phyloP scores from a whole-genome alignment of 2,888 invertebrate genomes.

The Rhopalosiphum nymphaeae region DNA sequence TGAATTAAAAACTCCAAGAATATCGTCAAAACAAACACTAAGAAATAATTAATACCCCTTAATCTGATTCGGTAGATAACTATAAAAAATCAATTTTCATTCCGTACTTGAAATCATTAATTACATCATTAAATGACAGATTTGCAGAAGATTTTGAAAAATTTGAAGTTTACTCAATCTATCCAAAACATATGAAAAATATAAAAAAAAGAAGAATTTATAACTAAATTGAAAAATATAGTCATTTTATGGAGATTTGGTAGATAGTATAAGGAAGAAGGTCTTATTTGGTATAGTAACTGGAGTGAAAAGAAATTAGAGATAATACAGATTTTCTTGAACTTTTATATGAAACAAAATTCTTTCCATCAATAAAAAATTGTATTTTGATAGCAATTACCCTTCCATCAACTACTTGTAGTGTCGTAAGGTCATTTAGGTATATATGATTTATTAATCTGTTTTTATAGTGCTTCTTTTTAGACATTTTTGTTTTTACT shows the following conservation, averaged over 20 bases:
- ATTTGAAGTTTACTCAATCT: neutral
- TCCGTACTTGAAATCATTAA: neutral
- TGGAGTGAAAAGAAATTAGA: neutral
- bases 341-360: neutral
- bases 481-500: neutral
- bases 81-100: slow-evolving; percentile 11
- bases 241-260: neutral
- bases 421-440: neutral
- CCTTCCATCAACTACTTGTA: neutral
- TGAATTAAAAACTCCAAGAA: neutral
- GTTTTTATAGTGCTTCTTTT: neutral
- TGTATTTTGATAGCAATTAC: neutral
- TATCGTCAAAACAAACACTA: too few relatives aligned
- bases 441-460: neutral
- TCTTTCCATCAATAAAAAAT: neutral
- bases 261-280: neutral
- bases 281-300: neutral
- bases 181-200: neutral
- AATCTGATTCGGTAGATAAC: too few relatives aligned
- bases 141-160: neutral
- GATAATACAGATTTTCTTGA: slow-evolving; percentile 3
- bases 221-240: neutral
- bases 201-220: neutral
- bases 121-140: neutral
- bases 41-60: too few relatives aligned